Base-by-base conservation (phyloP, 2,797 vertebrate genomes). In the Serranus cabrilla region DNA sequence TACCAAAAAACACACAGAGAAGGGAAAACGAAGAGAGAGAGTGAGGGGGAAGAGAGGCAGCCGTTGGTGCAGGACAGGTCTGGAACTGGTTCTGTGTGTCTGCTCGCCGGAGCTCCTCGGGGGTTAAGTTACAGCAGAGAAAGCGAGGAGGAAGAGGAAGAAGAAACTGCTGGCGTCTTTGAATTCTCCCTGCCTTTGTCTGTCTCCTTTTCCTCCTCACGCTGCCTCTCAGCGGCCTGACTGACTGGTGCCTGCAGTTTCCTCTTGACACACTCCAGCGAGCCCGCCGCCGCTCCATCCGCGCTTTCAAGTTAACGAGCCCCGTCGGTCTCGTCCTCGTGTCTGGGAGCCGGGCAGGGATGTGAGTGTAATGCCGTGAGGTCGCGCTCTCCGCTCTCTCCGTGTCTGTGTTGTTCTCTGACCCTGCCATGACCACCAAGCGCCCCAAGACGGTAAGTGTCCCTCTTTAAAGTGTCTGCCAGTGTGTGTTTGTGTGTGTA, bases 61-160 rank as follows among this genome's bases (percentile, higher is more conserved):
- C 61, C 70, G 64, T 5, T 5, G 66, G 80, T 82, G 85, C 63
- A 61, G 86, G 88, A 89, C 87, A 82, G 89, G 90, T 90, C 90
- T 92, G 86, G 87, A 93, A 92, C 87, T 93, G 88, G 91, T 91
- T 92, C 86, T 83, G 80, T 88, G 80, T 51, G 89, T 86, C 57
- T 76, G 79, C 62, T 72, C 0, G 67, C 79, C 58, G 63, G 71
- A 64, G 82, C 86, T 92, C 80, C 78, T 87, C 76, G 11, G 31
- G 79, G 89, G 89, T 94, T 86, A 82, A 86, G 89, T 94, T 94
- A 89, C 93, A 83, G n/a, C 56, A 52, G 68, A 71, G 73, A 87
- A 73, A 74, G 74, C 65, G 56, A 83, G 75, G 51, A 88, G 76
- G 59, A 83, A 80, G 74, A 85, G 81, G 82, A 89, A 81, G 86